Evolutionary conservation across 2,113 vertebrate species (phyloP).

Genomic region (Podarcis raffonei): DNA sequence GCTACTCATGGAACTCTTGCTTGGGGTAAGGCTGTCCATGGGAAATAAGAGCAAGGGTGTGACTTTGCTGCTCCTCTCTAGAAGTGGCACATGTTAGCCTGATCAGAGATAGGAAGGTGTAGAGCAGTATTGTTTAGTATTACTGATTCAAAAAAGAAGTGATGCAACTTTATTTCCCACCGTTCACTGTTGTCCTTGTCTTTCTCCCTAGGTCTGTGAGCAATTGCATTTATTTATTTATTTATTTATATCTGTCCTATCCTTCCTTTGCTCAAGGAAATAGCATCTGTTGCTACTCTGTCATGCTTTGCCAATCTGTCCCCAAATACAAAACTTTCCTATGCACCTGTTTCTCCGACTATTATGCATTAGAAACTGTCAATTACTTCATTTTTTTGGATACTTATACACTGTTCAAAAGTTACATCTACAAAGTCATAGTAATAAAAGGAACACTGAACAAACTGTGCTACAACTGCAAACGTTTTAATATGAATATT

Average conservation of each 20-base stretch:
- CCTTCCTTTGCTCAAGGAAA: conserved; percentile 22
- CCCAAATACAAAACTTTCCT: conserved; percentile 48
- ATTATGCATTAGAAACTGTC: conserved; percentile 34
- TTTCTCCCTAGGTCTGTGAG: background rate
- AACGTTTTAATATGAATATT: conserved; percentile 63
- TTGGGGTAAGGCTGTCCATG: background rate
- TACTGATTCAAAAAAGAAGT: background rate
- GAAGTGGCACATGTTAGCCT: background rate
- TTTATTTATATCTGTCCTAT: background rate
- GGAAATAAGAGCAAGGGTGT: background rate
- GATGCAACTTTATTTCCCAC: background rate
- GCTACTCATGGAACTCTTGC: background rate
- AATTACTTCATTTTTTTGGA: conserved; percentile 47
- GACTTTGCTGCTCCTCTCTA: background rate
- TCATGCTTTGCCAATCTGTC: conserved; percentile 46
- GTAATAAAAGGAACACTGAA: conserved; percentile 61
- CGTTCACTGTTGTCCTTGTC: background rate
- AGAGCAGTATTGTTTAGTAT: background rate
- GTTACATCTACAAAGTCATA: conserved; percentile 56
- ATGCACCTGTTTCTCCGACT: conserved; percentile 58
- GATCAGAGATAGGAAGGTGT: background rate
- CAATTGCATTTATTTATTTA: background rate
- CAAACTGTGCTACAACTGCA: conserved; percentile 55
- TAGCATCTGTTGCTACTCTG: conserved; percentile 25
- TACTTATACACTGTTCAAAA: conserved; percentile 42